Conservation (phyloP, 2,113 vertebrate genomes). For the Rutilus rutilus region DNA sequence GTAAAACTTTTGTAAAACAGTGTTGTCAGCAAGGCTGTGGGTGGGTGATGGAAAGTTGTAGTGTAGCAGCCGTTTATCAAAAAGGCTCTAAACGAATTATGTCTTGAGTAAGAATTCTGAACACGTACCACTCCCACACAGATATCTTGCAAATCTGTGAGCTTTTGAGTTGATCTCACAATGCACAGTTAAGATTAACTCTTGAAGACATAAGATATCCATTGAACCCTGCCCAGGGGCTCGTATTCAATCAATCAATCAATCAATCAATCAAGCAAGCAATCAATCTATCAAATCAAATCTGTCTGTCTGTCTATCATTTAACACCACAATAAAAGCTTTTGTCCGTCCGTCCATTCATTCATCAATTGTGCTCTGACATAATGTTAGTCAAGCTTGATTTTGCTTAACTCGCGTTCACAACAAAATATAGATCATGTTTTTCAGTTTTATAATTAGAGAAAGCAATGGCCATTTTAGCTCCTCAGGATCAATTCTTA, state of each 20-base stretch:
- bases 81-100: constrained; percentile 19
- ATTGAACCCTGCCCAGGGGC: not conserved
- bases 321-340: not conserved
- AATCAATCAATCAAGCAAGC: not conserved
- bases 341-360: not conserved
- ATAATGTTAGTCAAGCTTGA: not conserved
- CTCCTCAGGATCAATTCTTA: not conserved
- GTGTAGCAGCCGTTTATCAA: constrained; percentile 28
- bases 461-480: not conserved
- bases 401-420: not conserved
- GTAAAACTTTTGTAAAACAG: constrained; percentile 18
- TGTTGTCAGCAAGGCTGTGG: not conserved
- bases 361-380: not conserved
- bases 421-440: not conserved
- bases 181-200: not conserved
- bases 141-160: constrained; percentile 12
- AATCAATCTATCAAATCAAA: too few species aligned
- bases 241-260: not conserved
- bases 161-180: not conserved
- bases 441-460: constrained; percentile 30
- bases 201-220: not conserved
- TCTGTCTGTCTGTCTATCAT: not conserved
- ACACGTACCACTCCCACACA: constrained; percentile 19
- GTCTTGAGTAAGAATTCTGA: not conserved
- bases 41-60: constrained; percentile 35